A percentile compares a stretch with the other conserved stretches of the same genome.
These are phyloP conservation scores for Epicampocera succincta DNA, from an alignment of 2,888 invertebrate genomes.

Conservation along the genomic window DNA sequence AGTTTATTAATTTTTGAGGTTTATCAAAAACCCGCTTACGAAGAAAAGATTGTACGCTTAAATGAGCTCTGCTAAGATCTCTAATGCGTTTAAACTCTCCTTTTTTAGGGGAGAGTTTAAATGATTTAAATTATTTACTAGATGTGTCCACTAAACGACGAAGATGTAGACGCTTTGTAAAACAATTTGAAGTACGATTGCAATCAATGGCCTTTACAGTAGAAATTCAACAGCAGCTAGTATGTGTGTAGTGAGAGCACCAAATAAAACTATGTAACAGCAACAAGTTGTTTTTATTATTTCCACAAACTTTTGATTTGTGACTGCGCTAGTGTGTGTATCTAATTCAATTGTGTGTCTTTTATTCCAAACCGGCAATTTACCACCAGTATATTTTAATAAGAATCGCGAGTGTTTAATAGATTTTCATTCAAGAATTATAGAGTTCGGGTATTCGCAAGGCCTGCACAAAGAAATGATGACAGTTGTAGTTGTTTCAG, in stretches of 20 bases:
- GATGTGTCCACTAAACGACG: slow-evolving; percentile 15
- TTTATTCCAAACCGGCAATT: slow-evolving; percentile 51
- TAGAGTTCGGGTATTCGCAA: slow-evolving; percentile 4
- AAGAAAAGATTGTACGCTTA: slow-evolving; percentile 49
- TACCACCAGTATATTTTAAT: slow-evolving; percentile 32
- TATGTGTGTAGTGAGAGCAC: slow-evolving; percentile 20
- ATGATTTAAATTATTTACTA: slow-evolving; percentile 42
- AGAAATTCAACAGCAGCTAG: slow-evolving; percentile 23
- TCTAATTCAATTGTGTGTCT: slow-evolving; percentile 10
- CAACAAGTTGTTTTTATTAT: slow-evolving; percentile 58
- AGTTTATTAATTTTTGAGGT: slow-evolving; percentile 80
- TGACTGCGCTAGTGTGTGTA: slow-evolving; percentile 18
- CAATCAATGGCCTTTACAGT: slow-evolving; percentile 35
- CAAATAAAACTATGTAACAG: slow-evolving; percentile 44
- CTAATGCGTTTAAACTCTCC: slow-evolving; percentile 64
- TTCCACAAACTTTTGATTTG: slow-evolving; percentile 40
- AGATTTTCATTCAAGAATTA: slow-evolving; percentile 39
- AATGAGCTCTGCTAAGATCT: slow-evolving; percentile 25
- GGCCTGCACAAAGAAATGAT: slow-evolving; percentile 27
- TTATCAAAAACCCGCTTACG: slow-evolving; percentile 72
- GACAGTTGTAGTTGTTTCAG: slow-evolving; percentile 33
- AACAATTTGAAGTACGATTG: slow-evolving; percentile 30
- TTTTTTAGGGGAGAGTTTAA: slow-evolving; percentile 69
- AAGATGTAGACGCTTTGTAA: slow-evolving; percentile 36
- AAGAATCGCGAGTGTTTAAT: slow-evolving; percentile 43